Base-by-base conservation (phyloP, 2,797 vertebrate genomes). In the Anisognathus igniventris region DNA sequence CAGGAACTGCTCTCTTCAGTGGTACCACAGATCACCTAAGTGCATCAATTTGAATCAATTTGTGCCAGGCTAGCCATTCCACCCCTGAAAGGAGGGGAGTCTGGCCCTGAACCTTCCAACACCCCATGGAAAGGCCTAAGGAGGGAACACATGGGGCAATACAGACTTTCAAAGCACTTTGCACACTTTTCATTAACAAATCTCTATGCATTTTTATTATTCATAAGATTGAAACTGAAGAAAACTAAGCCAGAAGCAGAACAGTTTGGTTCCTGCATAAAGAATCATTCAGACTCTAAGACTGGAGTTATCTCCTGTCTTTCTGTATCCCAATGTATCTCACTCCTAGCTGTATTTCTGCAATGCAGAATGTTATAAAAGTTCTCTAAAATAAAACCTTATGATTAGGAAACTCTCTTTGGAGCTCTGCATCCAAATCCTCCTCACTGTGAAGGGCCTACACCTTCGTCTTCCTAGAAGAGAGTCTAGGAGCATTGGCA, bases 1-100 rank as follows among this genome's bases (percentile, higher is more conserved):
- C 40, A 42, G 58, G 28, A 72, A 1, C 8, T 76, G 1, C 7
- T 75, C 13, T 72, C 24, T 65, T 10, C 44, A 35, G 11, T n/a
- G 24, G 56, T 6, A 8, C 2, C 0, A 0, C n/a, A 39, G 24
- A 22, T 73, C 24, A 74, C 15, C 4, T 16, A 65, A 62, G 5
- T 28, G 8, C 15, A 28, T 35, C 15, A 39, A 5, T 71, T 68
- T 50, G 33, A 60, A 2, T 40, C 15, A 14, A 15, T 76, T 10
- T 61, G 25, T 37, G 44, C 3, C 45, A 70, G 25, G 39, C 13
- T 47, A 77, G 31, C 22, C 19, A 14, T n/a, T 71, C 39, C 18
- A 45, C 1, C 3, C 10, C 30, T 22, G 14, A 6, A 48, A 50
- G 15, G 9, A 40, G 4, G 4, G 2, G 3, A 1, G 3, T 92